Evolutionary conservation across 2,113 vertebrate genomes (phyloP).

Genomic region (Melanerpes formicivorus): DNA sequence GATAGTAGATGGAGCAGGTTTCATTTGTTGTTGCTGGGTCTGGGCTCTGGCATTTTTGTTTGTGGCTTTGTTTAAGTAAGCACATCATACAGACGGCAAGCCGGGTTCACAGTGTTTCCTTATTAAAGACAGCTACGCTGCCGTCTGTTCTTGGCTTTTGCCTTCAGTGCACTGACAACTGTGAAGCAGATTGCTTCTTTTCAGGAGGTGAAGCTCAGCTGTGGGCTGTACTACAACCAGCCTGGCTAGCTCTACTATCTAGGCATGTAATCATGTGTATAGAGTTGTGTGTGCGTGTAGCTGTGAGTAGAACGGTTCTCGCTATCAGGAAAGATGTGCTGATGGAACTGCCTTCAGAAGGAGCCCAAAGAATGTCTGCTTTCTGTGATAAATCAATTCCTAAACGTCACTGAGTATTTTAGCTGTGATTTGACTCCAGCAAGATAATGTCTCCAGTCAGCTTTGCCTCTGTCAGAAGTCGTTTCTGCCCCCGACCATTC

Average conservation of each 20-base stretch:
- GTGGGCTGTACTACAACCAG: neutral
- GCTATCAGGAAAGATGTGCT: neutral
- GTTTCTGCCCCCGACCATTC: neutral
- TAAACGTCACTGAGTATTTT: neutral
- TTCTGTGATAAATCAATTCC: neutral
- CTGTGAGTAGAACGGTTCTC: neutral
- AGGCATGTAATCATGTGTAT: neutral
- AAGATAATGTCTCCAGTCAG: neutral
- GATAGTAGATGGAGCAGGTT: neutral
- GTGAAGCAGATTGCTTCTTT: neutral
- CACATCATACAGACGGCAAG: neutral
- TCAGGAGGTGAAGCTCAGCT: neutral
- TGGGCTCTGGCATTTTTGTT: neutral
- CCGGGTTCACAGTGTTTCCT: neutral
- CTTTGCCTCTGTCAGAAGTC: neutral
- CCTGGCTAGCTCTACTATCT: neutral
- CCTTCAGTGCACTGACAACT: conserved; percentile 9
- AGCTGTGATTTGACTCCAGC: neutral
- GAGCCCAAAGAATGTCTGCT: neutral
- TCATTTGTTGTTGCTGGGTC: conserved; percentile 12
- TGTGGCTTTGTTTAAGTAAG: neutral
- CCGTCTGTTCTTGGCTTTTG: neutral
- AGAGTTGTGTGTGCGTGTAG: accelerated
- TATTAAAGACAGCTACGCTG: neutral
- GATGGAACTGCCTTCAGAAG: neutral